Conservation (phyloP, 92 coral and sea anemone genomes). For the Epizoanthus scotinus region DNA sequence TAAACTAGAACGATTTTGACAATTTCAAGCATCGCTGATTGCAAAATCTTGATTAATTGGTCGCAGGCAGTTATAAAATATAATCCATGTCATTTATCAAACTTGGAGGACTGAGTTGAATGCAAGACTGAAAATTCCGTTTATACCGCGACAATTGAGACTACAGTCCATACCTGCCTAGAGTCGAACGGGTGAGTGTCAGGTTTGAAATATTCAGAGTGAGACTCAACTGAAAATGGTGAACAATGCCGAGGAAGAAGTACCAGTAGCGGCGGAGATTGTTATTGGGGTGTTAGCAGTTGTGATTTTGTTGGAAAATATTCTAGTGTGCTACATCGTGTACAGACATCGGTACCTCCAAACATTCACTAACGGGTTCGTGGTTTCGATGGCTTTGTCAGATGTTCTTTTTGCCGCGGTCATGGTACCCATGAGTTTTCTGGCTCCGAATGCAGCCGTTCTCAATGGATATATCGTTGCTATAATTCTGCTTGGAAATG, state of each 20-base stretch:
- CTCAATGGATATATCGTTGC: slow-evolving; percentile 58
- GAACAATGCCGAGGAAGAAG: slow-evolving; percentile 7
- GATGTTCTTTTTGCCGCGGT: slow-evolving; percentile 79
- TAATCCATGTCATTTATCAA: slow-evolving; percentile 10
- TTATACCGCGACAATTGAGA: too few species aligned
- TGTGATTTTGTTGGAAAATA: slow-evolving; percentile 68
- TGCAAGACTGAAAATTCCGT: not conserved
- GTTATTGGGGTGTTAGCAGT: slow-evolving; percentile 59
- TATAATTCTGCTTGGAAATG: slow-evolving; percentile 73
- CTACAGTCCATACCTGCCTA: not conserved
- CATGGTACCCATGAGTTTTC: slow-evolving; percentile 60
- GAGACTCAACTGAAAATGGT: not conserved
- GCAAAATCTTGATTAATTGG: slow-evolving; percentile 13
- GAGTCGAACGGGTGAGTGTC: not conserved
- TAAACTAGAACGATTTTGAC: not conserved
- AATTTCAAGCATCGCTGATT: not conserved
- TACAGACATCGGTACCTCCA: slow-evolving; percentile 71
- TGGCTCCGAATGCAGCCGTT: slow-evolving; percentile 37
- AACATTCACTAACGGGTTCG: slow-evolving; percentile 74
- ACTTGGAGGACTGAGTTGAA: not conserved
- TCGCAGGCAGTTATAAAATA: not conserved
- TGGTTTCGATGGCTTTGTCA: slow-evolving; percentile 75
- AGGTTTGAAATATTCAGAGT: not conserved
- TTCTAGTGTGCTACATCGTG: slow-evolving; percentile 75
- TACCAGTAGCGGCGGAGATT: slow-evolving; percentile 18